Conservation (phyloP, 2,797 vertebrate genomes). For the Lutjanus campechanus region DNA sequence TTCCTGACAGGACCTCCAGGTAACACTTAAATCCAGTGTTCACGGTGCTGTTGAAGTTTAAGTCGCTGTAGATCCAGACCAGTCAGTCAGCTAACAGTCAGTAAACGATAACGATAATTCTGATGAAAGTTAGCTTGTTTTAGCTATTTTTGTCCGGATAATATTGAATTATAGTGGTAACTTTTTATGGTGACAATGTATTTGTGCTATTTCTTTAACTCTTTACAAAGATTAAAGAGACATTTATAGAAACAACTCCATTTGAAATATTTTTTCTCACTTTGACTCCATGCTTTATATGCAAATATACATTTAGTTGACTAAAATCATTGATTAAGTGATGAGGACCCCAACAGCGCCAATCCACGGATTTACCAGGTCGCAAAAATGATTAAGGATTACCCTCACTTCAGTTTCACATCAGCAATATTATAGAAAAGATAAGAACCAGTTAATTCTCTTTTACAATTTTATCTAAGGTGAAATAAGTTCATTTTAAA, state of each 20-base stretch:
- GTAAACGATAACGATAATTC: background rate
- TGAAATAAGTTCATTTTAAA: no score
- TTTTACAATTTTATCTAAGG: no score
- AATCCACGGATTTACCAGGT: background rate
- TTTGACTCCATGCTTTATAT: no score
- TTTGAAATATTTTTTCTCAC: background rate
- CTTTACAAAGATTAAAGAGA: background rate
- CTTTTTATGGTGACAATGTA: background rate
- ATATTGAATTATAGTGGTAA: accelerated
- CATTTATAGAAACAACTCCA: no score
- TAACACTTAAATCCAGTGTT: constrained; percentile 60
- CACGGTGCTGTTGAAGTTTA: background rate
- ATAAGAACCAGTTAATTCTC: no score
- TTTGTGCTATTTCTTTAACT: background rate
- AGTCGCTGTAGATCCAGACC: background rate
- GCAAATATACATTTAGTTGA: background rate
- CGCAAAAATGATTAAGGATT: no score
- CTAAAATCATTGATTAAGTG: background rate
- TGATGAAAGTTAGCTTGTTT: constrained; percentile 12
- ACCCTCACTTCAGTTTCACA: no score
- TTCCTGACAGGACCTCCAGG: constrained; percentile 91
- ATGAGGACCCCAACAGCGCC: background rate
- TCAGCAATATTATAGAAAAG: no score
- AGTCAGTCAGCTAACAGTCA: background rate
- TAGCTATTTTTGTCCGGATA: background rate